Percentiles rank a stretch among this genome's conserved stretches.
phyloP scores from a whole-genome alignment of 2,888 invertebrate genomes.

The Lymantria dispar region DNA sequence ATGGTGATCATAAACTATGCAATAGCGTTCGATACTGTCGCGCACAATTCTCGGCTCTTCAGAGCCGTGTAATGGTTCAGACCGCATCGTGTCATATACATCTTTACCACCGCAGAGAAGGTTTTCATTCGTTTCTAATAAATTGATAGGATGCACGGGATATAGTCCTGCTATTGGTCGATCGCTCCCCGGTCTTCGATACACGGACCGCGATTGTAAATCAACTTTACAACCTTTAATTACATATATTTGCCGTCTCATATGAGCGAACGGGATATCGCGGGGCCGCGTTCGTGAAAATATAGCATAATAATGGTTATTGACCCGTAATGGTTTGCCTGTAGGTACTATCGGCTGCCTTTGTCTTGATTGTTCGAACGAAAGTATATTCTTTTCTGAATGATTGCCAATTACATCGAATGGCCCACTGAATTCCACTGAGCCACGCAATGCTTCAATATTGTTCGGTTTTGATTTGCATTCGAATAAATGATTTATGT shows the following conservation, averaged over 20 bases:
- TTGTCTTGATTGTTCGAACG: constrained; percentile 79
- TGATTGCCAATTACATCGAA: constrained; percentile 82
- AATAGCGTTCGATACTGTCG: constrained; percentile 73
- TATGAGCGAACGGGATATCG: constrained; percentile 76
- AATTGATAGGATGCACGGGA: constrained; percentile 75
- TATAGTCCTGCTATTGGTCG: constrained; percentile 66
- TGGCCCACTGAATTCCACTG: constrained; percentile 75
- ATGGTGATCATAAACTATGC: constrained; percentile 75
- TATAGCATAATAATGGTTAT: constrained; percentile 82
- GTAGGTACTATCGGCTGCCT: constrained; percentile 80
- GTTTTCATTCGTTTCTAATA: constrained; percentile 80
- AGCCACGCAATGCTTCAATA: constrained; percentile 67
- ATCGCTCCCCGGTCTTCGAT: constrained; percentile 70
- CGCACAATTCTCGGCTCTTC: constrained; percentile 46
- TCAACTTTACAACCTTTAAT: constrained; percentile 83
- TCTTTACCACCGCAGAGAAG: constrained; percentile 75
- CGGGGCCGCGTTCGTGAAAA: constrained; percentile 79
- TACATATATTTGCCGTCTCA: constrained; percentile 82
- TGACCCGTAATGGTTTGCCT: constrained; percentile 79
- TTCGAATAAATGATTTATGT: constrained; percentile 74
- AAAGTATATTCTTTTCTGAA: constrained; percentile 76
- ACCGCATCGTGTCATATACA: constrained; percentile 70
- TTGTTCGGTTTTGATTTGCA: constrained; percentile 67
- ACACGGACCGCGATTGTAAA: constrained; percentile 75
- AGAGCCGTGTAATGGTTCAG: constrained; percentile 20